Base-by-base conservation (phyloP, 2,888 invertebrate genomes). In the Lepidochrysops patricia region DNA sequence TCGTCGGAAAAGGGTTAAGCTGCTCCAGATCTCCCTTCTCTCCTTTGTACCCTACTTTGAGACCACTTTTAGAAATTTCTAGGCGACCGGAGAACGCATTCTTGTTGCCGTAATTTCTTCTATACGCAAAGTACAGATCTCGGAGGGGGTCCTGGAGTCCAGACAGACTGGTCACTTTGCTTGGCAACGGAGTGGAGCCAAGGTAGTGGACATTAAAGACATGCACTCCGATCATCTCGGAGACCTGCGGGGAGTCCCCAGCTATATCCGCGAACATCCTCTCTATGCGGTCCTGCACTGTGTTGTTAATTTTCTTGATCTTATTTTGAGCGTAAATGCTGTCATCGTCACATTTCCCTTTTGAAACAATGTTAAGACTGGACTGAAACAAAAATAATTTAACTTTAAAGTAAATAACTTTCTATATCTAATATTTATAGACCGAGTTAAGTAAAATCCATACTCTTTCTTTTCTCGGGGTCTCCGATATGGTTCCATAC, bases 251-350 rank as follows among this genome's bases (percentile, higher is more conserved):
- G 54, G 90, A 80, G 65, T 90, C 89, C 60, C 91, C 91, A 2
- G 94, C 92, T 71, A 94, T 92, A 63, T 94, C 94, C 25, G 92
- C 92, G 74, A 96, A 96, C 93, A 96, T 94, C 70, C 94, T 93
- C 76, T 96, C 96, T 79, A 97, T 96, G 70, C 94, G 92, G 13
- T 95, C 96, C 79, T 97, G 96, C 1, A 96, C 95, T 60, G 93
- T 93, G 71, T 95, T 95, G 66, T 81, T 87, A 63, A 79, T 77
- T 58, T 77, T 82, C 64, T 76, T 80, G 62, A 80, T 79, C 70
- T 82, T 83, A 58, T 74, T 83, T 64, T 82, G 79, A 65, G 84
- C 82, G 71, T 86, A 88, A 61, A 76, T 77, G 63, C 81, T 80
- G 62, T 84, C 88, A 76, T 88, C 81, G 75, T 88, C 86, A 67